Conservation (phyloP, 2,113 vertebrate genomes). For the Himantopus leucocephalus region DNA sequence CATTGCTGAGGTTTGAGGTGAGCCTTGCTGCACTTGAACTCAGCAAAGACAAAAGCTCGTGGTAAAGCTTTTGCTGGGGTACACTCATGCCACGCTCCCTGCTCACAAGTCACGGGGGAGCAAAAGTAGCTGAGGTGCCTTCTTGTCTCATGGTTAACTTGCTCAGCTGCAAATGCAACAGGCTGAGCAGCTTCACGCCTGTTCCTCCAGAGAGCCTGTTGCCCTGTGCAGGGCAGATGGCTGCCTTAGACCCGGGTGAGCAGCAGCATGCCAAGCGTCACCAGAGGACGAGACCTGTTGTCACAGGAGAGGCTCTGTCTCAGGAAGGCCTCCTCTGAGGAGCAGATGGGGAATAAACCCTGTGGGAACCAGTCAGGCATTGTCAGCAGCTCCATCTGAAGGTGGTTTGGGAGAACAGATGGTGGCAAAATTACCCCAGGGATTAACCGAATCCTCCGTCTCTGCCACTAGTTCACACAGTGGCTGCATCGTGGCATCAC, state of each 20-base stretch:
- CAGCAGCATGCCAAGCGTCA: neutral
- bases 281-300: neutral
- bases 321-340: neutral
- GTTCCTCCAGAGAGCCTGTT: neutral
- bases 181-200: neutral
- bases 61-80: neutral
- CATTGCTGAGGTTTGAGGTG: neutral
- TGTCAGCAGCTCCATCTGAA: neutral
- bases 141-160: neutral
- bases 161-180: neutral
- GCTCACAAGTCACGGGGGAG: neutral
- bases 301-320: neutral
- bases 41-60: neutral
- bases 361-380: neutral
- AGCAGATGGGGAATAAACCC: neutral
- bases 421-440: neutral
- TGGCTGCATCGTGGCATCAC: neutral
- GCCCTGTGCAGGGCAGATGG: neutral
- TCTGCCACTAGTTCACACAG: neutral
- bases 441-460: neutral
- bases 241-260: neutral
- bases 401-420: neutral
- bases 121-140: neutral
- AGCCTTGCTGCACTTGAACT: neutral
- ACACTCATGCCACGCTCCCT: neutral